These are phyloP conservation scores for Decapterus maruadsi DNA, from an alignment of 2,797 vertebrate genomes.

Conservation along the genomic window DNA sequence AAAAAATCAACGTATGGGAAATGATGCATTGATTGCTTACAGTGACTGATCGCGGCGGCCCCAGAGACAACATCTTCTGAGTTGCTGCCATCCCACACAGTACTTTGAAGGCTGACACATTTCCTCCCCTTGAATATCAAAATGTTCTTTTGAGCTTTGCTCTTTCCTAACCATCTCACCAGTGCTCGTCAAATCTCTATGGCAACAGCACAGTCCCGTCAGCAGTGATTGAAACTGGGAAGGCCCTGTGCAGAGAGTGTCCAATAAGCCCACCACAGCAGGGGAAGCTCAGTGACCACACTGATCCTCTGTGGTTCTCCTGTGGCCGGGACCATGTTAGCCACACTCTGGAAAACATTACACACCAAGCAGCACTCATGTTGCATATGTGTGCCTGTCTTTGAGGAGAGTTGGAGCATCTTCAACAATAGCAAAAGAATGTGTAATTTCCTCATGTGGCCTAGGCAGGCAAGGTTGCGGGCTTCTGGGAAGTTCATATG, in stretches of 20 bases:
- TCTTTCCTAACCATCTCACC: constrained; percentile 50
- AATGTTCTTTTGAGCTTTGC: constrained; percentile 49
- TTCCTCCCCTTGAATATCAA: constrained; percentile 27
- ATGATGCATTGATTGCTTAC: neutral
- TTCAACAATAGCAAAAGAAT: constrained; percentile 79
- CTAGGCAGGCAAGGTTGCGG: constrained; percentile 32
- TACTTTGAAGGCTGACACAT: constrained; percentile 11
- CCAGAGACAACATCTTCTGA: constrained; percentile 3
- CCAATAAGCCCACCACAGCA: constrained; percentile 75
- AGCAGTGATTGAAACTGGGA: constrained; percentile 67
- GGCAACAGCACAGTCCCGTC: constrained; percentile 64
- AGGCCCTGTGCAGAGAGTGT: constrained; percentile 55
- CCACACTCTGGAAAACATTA: constrained; percentile 83
- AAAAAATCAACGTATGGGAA: neutral
- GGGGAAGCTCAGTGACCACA: constrained; percentile 77
- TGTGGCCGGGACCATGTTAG: constrained; percentile 71
- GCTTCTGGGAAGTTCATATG: constrained; percentile 41
- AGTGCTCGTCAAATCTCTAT: constrained; percentile 56
- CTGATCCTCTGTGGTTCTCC: constrained; percentile 75
- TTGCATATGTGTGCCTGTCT: constrained; percentile 61
- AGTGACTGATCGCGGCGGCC: neutral
- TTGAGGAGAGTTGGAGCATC: constrained; percentile 69
- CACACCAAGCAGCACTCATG: constrained; percentile 65
- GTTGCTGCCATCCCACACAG: constrained; percentile 9
- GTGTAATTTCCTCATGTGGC: constrained; percentile 73